Evolutionary conservation across 2,113 vertebrate species (phyloP), one percentile per base, ranked within the genome.

Genomic region (Colossoma macropomum): DNA sequence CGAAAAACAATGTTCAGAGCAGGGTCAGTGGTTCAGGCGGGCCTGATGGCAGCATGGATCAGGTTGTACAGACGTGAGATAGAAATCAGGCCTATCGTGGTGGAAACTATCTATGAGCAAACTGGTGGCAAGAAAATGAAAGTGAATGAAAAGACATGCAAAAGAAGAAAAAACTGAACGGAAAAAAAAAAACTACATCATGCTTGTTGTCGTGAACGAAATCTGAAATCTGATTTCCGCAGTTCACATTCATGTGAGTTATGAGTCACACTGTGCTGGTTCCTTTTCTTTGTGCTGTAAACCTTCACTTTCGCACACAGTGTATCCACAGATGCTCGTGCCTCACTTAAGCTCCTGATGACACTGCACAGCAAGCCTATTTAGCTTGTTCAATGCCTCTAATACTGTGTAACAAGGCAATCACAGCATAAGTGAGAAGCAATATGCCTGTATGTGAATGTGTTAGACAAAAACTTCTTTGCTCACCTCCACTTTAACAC

Each of bases 391-490:
- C 19, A 54, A 52, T 32, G n/a, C 0, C 21, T 7, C 27, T 66
- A 59, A 54, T 65, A 25, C 27, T 27, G 68, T 8, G 4, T 45
- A 82, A 48, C 23, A 73, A 82, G 54, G 74, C 73, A 82, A 21
- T 32, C 54, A 56, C 17, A 56, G 72, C 41, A 65, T 82, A 38
- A 83, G 56, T 77, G 81, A 34, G 41, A 28, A 34, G 21, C 23
- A 75, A 34, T 48, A 34, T 38, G 69, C 41, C 65, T 62, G 28
- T 25, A 41, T 54, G 12, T 56, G 72, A 66, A 52, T 17, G 69
- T 41, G 34, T 74, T 48, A 81, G 65, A 23, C 19, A 34, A 76
- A 52, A 76, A 48, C 38, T 59, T 34, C 19, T 30, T 59, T 82
- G 59, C 30, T 69, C 59, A 50, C n/a, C 28, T 38, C 15, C 21